A percentile compares a stretch with the other conserved stretches of the same genome.
phyloP scores from a whole-genome alignment of 2,797 vertebrate species.

The Falco berigora region DNA sequence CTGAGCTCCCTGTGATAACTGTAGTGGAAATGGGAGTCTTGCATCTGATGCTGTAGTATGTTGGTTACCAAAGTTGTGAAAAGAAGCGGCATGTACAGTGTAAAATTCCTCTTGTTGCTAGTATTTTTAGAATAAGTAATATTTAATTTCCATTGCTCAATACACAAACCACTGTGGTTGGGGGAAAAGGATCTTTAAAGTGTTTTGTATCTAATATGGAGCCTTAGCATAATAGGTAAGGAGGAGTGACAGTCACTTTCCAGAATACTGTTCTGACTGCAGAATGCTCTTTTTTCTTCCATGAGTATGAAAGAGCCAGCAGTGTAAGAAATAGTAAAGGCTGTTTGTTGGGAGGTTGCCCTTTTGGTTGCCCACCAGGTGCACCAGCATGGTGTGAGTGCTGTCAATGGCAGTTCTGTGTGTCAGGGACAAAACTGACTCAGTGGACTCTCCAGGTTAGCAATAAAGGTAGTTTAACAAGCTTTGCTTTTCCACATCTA shows the following conservation, averaged over 20 bases:
- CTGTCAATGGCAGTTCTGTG: not conserved
- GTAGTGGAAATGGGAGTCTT: not conserved
- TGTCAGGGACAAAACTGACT: not conserved
- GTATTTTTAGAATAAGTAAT: not conserved
- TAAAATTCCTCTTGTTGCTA: not conserved
- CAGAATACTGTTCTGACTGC: not conserved
- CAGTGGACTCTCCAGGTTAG: not conserved
- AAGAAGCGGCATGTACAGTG: not conserved
- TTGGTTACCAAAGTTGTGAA: not conserved
- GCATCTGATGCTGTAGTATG: not conserved
- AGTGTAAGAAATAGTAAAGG: not conserved
- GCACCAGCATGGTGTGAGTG: not conserved
- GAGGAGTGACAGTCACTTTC: not conserved
- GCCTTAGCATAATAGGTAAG: not conserved
- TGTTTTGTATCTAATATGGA: not conserved
- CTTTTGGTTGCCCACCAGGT: not conserved
- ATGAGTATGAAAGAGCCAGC: not conserved
- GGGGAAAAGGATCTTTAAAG: not conserved
- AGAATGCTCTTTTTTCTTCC: not conserved
- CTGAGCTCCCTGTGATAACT: not conserved
- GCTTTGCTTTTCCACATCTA: not conserved
- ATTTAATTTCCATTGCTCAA: not conserved
- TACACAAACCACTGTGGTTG: not conserved
- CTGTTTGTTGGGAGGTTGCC: not conserved
- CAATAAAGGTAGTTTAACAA: not conserved